Conservation (phyloP, 2,113 vertebrate genomes). For the Lynx canadensis region DNA sequence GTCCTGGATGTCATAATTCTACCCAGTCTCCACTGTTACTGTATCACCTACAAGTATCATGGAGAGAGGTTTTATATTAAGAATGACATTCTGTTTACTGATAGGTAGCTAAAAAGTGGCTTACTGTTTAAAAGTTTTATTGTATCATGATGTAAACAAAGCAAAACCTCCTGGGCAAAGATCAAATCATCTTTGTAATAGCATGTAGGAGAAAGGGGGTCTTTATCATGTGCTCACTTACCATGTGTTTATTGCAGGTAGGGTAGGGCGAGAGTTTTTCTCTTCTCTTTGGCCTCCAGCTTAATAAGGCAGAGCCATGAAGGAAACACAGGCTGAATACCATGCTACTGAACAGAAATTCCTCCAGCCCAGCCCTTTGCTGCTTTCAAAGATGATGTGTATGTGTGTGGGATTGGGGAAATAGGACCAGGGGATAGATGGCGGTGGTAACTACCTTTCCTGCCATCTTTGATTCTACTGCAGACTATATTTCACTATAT, state of each 20-base stretch:
- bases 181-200: not conserved
- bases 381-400: not conserved
- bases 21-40: not conserved
- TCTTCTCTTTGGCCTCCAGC: not conserved
- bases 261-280: not conserved
- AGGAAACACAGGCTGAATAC: not conserved
- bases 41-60: not conserved
- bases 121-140: not conserved
- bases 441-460: not conserved
- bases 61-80: not conserved
- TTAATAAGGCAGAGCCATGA: not conserved
- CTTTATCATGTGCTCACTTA: not conserved
- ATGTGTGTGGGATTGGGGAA: accelerated
- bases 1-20: not conserved
- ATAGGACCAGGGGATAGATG: accelerated
- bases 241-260: not conserved
- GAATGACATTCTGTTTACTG: not conserved
- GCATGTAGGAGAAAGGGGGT: not conserved
- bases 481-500: not conserved
- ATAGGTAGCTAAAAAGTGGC: not conserved
- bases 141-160: not conserved
- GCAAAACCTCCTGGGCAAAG: not conserved
- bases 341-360: not conserved
- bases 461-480: not conserved
- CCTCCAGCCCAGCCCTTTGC: not conserved